Evolutionary conservation across 2,888 invertebrate genomes (phyloP).

Genomic region (Macaria liturata): DNA sequence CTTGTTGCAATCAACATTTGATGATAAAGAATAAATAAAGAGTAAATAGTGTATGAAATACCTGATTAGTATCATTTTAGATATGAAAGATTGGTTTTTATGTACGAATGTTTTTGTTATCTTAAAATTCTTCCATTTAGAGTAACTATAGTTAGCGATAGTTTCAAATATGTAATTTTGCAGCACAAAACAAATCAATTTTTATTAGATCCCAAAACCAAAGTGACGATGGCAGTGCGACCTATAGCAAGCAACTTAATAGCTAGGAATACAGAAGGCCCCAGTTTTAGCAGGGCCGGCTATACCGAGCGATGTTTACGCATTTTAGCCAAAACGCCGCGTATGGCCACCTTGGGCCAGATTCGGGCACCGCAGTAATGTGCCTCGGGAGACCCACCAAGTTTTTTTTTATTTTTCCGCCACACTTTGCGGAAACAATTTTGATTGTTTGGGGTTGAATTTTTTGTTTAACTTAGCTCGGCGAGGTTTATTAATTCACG

Average conservation of each 20-base stretch:
- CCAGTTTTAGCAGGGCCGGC: constrained; percentile 36
- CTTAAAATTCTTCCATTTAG: too few relatives aligned
- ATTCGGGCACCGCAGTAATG: constrained; percentile 51
- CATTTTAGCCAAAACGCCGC: constrained; percentile 63
- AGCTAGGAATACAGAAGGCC: neutral
- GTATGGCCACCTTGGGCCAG: constrained; percentile 57
- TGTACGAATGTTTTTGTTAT: too few relatives aligned
- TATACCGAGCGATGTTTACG: constrained; percentile 50
- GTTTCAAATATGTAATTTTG: too few relatives aligned
- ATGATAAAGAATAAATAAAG: too few relatives aligned
- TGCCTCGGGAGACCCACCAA: constrained; percentile 43
- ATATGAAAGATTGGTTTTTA: too few relatives aligned
- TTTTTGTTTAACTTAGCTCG: constrained; percentile 34
- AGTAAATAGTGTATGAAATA: too few relatives aligned
- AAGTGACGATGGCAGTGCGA: too few relatives aligned
- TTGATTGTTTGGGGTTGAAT: constrained; percentile 38
- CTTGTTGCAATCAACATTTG: too few relatives aligned
- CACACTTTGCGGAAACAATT: constrained; percentile 36
- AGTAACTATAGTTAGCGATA: too few relatives aligned
- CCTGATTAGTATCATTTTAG: too few relatives aligned
- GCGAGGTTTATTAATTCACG: constrained; percentile 36
- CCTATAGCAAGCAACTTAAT: constrained; percentile 2
- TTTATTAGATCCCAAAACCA: too few relatives aligned
- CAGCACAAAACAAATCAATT: too few relatives aligned
- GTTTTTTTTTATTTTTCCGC: constrained; percentile 33